Percentiles rank a stretch among this genome's conserved stretches.
Conservation (phyloP, 1,140 invertebrate genomes). For the Venturia canescens region DNA sequence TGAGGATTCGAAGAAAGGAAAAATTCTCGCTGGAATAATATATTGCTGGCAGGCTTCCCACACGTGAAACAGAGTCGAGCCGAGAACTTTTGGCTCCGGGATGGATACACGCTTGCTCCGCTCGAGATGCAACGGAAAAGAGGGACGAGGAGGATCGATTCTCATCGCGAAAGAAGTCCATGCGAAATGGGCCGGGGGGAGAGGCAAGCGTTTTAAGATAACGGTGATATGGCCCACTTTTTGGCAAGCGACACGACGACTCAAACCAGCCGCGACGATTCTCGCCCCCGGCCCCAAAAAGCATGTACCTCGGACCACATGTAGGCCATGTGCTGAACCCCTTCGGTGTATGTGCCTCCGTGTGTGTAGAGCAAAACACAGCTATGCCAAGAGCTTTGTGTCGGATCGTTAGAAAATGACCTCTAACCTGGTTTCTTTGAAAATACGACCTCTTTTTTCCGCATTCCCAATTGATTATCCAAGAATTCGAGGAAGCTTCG, state of each 20-base stretch:
- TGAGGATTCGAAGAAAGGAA: neutral
- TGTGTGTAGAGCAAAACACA: neutral
- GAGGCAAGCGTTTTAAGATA: slow-evolving; percentile 25
- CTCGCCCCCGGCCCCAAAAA: neutral
- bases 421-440: slow-evolving; percentile 15
- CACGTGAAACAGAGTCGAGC: neutral
- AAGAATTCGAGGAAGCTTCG: too few species aligned
- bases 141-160: slow-evolving; percentile 28
- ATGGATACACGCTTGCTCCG: neutral
- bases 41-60: neutral
- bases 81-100: slow-evolving; percentile 1
- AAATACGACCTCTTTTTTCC: neutral
- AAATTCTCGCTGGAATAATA: neutral
- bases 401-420: slow-evolving; percentile 15
- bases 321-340: slow-evolving; percentile 26
- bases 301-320: neutral
- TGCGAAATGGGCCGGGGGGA: neutral
- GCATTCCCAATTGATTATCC: too few species aligned
- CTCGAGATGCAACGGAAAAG: neutral
- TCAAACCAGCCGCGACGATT: neutral
- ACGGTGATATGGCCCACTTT: slow-evolving; percentile 11
- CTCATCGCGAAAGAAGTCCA: slow-evolving; percentile 18
- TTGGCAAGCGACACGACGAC: slow-evolving; percentile 15
- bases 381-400: too few species aligned
- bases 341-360: neutral